Conservation (phyloP, 2,797 vertebrate genomes). For the Mormyrops attenuatus region DNA sequence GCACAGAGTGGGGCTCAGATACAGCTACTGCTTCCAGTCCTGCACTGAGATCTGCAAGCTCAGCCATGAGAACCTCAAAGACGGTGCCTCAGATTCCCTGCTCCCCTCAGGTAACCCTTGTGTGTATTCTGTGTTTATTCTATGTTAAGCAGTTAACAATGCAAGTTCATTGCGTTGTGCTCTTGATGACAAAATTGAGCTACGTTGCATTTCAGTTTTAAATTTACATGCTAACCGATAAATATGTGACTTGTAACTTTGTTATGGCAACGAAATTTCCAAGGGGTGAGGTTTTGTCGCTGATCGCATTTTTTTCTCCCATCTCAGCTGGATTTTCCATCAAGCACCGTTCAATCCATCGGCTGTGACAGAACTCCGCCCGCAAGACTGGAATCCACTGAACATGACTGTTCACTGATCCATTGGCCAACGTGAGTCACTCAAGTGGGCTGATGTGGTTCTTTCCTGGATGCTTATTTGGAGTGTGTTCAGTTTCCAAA, state of each 20-base stretch:
- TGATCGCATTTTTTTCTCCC: neutral
- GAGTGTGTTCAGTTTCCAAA: neutral
- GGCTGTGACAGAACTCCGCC: constrained; percentile 39
- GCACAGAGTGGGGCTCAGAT: constrained; percentile 34
- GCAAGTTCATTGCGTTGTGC: neutral
- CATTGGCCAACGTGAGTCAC: constrained; percentile 54
- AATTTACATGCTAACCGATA: neutral
- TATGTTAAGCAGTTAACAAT: neutral
- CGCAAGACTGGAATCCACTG: constrained; percentile 37
- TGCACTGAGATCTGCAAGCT: constrained; percentile 45
- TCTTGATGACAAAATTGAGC: neutral
- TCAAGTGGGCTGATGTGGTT: neutral
- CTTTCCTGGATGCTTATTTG: neutral
- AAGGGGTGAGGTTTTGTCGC: neutral
- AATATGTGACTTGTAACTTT: neutral
- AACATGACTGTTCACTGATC: constrained; percentile 34
- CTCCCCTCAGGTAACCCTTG: constrained; percentile 51
- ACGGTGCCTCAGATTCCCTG: constrained; percentile 45
- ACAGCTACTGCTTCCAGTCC: constrained; percentile 54
- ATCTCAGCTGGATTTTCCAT: constrained; percentile 47
- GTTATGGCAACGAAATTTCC: neutral
- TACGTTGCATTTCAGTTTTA: neutral
- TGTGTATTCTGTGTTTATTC: neutral
- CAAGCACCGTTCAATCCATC: constrained; percentile 35
- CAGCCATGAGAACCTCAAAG: constrained; percentile 44